These are phyloP conservation scores for Protodeltote pygarga DNA, from an alignment of 2,888 invertebrate genomes.

Conservation along the genomic window DNA sequence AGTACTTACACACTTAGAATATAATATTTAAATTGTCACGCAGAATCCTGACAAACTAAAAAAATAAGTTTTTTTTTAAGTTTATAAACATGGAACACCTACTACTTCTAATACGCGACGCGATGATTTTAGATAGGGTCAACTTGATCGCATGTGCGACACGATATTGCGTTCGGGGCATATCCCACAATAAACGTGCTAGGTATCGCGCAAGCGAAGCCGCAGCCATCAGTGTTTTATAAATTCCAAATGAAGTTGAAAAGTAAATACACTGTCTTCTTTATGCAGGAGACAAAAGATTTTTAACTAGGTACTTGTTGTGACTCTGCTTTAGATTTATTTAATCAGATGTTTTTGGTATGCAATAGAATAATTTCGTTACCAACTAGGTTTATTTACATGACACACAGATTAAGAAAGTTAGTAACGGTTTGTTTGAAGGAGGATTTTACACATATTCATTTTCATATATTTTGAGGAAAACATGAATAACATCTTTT, in stretches of 20 bases:
- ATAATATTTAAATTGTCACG: no score
- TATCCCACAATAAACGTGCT: no score
- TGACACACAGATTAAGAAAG: slow-evolving; percentile 54
- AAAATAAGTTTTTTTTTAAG: no score
- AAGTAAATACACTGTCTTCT: slow-evolving; percentile 33
- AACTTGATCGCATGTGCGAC: no score
- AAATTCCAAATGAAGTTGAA: slow-evolving; percentile 35
- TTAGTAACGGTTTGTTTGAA: slow-evolving; percentile 51
- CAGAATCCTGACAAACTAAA: no score
- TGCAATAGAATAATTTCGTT: slow-evolving; percentile 59
- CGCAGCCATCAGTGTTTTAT: slow-evolving; percentile 7
- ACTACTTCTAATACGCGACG: no score
- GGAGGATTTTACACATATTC: slow-evolving; percentile 36
- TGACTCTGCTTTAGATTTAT: slow-evolving; percentile 75
- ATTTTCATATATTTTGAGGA: slow-evolving; percentile 1
- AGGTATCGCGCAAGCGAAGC: neutral
- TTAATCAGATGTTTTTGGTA: slow-evolving; percentile 78
- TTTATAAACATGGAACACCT: no score
- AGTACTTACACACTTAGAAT: no score
- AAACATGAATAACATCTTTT: no score
- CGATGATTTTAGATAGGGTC: no score
- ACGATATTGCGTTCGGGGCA: no score
- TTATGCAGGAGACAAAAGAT: slow-evolving; percentile 56
- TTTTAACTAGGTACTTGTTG: slow-evolving; percentile 49
- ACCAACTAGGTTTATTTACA: slow-evolving; percentile 53